Conservation (phyloP, 2,888 invertebrate species). For the Spilarctia lutea region DNA sequence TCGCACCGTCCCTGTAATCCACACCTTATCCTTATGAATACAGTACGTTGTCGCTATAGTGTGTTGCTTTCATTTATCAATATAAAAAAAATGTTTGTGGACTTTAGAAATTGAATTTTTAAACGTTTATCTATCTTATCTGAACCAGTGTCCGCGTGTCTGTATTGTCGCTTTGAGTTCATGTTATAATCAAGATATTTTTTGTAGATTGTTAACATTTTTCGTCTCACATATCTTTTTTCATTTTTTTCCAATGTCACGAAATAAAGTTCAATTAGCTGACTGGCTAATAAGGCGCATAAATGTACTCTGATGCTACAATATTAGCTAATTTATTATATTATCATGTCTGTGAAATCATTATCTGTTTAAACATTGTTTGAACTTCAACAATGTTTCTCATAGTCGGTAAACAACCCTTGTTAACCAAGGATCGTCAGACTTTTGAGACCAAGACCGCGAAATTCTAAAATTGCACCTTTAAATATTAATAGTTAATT, state of each 20-base stretch:
- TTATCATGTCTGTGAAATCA: background rate
- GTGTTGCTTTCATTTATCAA: background rate
- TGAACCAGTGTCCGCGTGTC: background rate
- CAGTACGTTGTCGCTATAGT: slow-evolving; percentile 21
- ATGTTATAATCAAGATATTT: background rate
- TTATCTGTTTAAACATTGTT: background rate
- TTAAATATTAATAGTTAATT: too few species aligned
- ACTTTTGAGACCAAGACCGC: too few species aligned
- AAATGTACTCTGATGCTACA: background rate
- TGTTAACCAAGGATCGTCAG: too few species aligned
- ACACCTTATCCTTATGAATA: slow-evolving; percentile 62
- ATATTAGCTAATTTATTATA: background rate
- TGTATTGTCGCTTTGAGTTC: background rate
- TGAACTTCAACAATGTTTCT: background rate
- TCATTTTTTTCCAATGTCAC: background rate
- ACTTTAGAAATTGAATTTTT: background rate
- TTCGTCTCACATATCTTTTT: too few species aligned
- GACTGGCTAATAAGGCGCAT: background rate
- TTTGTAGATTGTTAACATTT: too few species aligned
- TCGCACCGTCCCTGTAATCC: slow-evolving; percentile 70
- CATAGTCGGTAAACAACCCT: background rate
- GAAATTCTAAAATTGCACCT: too few species aligned
- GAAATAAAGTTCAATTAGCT: background rate
- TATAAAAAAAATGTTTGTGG: background rate
- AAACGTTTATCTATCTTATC: background rate